phyloP scores from a whole-genome alignment of 64 coral and sea anemone genomes.

The Acropora tenuis region DNA sequence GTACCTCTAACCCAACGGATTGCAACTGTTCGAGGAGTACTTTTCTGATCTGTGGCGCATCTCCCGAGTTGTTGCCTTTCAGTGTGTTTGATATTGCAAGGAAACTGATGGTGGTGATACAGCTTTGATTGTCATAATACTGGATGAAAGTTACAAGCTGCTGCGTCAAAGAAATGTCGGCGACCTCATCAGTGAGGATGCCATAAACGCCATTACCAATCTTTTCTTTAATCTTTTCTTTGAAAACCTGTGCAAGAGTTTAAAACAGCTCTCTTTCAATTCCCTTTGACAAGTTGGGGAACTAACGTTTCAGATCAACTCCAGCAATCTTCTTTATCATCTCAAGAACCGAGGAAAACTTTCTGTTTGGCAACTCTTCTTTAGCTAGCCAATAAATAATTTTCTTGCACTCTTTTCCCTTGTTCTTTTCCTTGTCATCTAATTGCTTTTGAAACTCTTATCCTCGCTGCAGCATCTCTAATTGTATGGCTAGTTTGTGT shows the following conservation, averaged over 20 bases:
- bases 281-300: background rate
- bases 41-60: constrained; percentile 38
- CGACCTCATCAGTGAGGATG: constrained; percentile 38
- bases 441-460: too few relatives aligned
- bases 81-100: constrained; percentile 35
- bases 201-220: constrained; percentile 38
- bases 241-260: too few relatives aligned
- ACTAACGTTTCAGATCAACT: too few relatives aligned
- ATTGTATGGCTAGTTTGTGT: too few relatives aligned
- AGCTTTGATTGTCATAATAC: constrained; percentile 43
- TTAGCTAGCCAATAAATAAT: constrained; percentile 29
- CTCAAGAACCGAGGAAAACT: constrained; percentile 28
- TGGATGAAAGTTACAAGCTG: constrained; percentile 40
- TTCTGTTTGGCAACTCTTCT: constrained; percentile 37
- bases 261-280: too few relatives aligned
- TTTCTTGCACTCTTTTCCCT: too few relatives aligned
- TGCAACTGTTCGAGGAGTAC: constrained; percentile 37
- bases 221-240: background rate
- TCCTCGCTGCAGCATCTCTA: too few relatives aligned
- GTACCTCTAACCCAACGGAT: constrained; percentile 42
- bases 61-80: constrained; percentile 34
- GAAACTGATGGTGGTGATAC: constrained; percentile 30
- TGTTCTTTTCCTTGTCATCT: too few relatives aligned
- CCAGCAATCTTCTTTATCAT: constrained; percentile 34
- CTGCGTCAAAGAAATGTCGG: constrained; percentile 9